phyloP scores from a whole-genome alignment of 2,113 vertebrate genomes.

The Pipa parva region DNA sequence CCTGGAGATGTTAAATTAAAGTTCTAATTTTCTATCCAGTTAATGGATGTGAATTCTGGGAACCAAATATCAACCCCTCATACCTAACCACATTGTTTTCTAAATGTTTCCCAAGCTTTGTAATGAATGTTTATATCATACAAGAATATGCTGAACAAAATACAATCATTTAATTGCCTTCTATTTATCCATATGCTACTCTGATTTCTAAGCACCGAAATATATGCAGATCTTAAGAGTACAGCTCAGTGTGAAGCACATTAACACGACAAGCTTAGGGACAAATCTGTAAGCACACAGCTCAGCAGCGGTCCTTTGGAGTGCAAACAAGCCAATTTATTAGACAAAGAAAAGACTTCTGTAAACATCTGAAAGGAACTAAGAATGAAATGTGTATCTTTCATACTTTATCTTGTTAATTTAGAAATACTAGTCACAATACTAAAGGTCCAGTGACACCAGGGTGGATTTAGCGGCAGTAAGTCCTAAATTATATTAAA shows the following conservation, averaged over 20 bases:
- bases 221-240: not conserved
- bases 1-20: too few relatives aligned
- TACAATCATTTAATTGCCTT: not conserved
- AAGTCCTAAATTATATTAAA: too few relatives aligned
- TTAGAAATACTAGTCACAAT: too few relatives aligned
- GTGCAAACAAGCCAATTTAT: conserved; percentile 19
- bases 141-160: not conserved
- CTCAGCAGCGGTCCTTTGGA: conserved; percentile 4
- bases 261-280: not conserved
- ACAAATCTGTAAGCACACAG: conserved; percentile 1
- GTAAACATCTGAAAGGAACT: not conserved
- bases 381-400: not conserved
- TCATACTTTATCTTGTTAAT: not conserved
- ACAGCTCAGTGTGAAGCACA: not conserved
- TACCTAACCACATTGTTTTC: not conserved
- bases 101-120: not conserved
- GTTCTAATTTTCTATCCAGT: not conserved
- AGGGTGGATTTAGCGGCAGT: too few relatives aligned
- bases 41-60: not conserved
- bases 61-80: not conserved
- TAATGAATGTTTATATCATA: not conserved
- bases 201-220: not conserved
- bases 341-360: conserved; percentile 6
- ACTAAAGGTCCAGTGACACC: too few relatives aligned
- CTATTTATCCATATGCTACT: not conserved